A percentile compares a stretch with the other conserved stretches of the same genome.
Conservation (phyloP, 2,113 vertebrate genomes). For the Ophthalmolycus amberensis region DNA sequence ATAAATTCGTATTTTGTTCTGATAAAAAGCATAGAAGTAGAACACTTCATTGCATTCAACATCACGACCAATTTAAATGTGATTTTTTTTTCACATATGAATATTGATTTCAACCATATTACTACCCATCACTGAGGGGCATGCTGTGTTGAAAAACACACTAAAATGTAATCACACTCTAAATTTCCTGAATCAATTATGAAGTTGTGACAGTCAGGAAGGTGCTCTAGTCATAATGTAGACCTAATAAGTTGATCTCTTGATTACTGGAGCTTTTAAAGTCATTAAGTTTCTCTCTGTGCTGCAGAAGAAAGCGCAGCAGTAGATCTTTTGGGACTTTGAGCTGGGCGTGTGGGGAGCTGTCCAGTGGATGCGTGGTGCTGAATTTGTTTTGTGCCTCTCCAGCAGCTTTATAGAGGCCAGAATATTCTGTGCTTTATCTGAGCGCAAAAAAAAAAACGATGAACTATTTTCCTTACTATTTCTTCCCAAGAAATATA, state of each 20-base stretch:
- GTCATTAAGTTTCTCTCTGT: background rate
- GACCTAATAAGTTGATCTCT: background rate
- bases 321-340: background rate
- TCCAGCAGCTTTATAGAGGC: constrained; percentile 18
- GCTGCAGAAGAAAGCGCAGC: background rate
- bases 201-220: background rate
- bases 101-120: background rate
- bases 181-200: background rate
- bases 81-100: background rate
- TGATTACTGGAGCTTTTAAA: background rate
- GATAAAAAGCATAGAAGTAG: background rate
- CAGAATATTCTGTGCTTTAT: constrained; percentile 5
- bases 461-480: constrained; percentile 15
- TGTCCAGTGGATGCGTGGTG: constrained; percentile 70
- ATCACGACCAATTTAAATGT: background rate
- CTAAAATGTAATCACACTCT: background rate
- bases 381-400: constrained; percentile 57
- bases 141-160: background rate
- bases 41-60: background rate
- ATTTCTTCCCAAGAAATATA: background rate
- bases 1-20: no score
- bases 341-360: constrained; percentile 50
- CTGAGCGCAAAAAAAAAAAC: constrained; percentile 13
- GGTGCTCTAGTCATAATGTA: background rate
- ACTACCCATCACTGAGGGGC: background rate